Conservation (phyloP, 2,797 vertebrate genomes). For the Cottoperca gobio region DNA sequence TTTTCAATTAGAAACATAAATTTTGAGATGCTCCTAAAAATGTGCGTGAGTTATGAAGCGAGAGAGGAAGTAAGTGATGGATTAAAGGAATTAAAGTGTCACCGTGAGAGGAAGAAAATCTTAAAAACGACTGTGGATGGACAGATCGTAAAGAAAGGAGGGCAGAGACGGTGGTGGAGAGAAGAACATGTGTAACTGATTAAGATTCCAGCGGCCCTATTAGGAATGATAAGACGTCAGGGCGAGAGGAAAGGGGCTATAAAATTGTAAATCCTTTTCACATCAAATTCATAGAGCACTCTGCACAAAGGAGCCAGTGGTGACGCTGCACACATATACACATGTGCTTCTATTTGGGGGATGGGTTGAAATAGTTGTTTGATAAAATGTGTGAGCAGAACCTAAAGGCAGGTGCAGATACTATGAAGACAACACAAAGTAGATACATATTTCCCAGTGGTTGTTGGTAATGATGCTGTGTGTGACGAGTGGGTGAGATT, state of each 20-base stretch:
- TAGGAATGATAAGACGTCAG: constrained; percentile 42
- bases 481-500: neutral
- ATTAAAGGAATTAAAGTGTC: constrained; percentile 75
- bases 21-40: constrained; percentile 47
- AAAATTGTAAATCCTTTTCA: constrained; percentile 7
- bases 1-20: constrained; percentile 70
- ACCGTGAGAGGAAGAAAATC: constrained; percentile 58
- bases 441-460: neutral
- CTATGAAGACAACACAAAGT: neutral
- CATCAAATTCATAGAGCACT: neutral
- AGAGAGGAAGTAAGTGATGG: constrained; percentile 68
- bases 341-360: neutral
- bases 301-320: neutral
- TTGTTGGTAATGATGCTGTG: neutral
- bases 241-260: neutral
- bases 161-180: constrained; percentile 29
- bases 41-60: constrained; percentile 28
- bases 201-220: constrained; percentile 59
- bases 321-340: neutral
- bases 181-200: constrained; percentile 64
- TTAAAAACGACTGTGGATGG: constrained; percentile 34
- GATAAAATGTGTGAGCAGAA: neutral
- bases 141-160: constrained; percentile 31
- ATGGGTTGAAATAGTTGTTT: neutral
- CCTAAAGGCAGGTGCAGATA: neutral